Base-by-base conservation (phyloP, 2,113 vertebrate genomes). In the Melozone crissalis region DNA sequence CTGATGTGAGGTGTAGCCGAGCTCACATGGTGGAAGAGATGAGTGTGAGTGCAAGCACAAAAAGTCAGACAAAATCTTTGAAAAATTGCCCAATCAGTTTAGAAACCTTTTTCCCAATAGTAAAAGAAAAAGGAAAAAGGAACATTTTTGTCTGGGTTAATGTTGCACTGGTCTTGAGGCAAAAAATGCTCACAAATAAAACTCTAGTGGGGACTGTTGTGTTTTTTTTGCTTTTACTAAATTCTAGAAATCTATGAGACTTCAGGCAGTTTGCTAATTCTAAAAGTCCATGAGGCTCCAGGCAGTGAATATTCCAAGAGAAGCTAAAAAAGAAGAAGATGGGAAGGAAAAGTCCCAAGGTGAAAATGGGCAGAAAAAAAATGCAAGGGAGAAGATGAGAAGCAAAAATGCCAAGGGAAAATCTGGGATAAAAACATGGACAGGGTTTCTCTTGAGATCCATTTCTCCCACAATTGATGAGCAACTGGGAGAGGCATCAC, bases 141-240 rank as follows among this genome's bases (percentile, higher is more conserved):
- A 31, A 16, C 0, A 6, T 15, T 8, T 33, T 43, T 61, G 8
- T 21, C 20, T 44, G 2, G 30, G 30, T 52, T 44, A 23, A 49
- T 9, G 3, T 21, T 30, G 30, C 10, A 3, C 28, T 28, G 24
- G 15, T 83, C 27, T 37, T 0, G 4, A 21, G n/a, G 30, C 4
- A 63, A 46, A 26, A 86, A 73, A 27, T 24, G 33, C 30, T 52
- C 13, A 28, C 72, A n/a, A 44, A 43, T 35, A 21, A 57, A 87
- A 28, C n/a, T n/a, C n/a, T 9, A 8, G 5, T 7, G 0, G 0
- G 23, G 13, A 35, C 2, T 0, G 0, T 23, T 23, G 10, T 9
- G 7, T 59, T 83, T 43, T 31, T 87, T 63, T 26, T 35, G 5
- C 10, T 82, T 51, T 44, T 41, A 8, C 16, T 16, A 7, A 75